Conservation (phyloP, 2,797 vertebrate species). For the Pangasius mekongensis region DNA sequence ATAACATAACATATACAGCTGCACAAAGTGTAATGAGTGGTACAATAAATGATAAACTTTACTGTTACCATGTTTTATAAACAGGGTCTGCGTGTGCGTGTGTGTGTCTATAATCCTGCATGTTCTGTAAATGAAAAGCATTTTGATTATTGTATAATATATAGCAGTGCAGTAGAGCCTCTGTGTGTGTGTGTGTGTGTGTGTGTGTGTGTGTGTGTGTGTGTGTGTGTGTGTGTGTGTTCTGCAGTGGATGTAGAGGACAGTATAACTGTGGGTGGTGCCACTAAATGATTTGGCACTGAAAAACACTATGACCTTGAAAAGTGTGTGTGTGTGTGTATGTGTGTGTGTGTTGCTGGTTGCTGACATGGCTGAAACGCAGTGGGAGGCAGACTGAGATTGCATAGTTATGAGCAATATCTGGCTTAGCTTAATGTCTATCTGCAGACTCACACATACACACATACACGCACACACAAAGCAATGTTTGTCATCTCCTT, state of each 20-base stretch:
- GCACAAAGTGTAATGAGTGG: background rate
- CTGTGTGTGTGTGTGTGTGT: conserved; percentile 11
- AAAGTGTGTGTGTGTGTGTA: conserved; percentile 18
- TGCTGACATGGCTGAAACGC: background rate
- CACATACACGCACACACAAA: background rate
- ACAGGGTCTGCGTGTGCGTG: background rate
- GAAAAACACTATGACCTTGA: conserved; percentile 55
- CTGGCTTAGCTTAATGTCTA: conserved; percentile 26
- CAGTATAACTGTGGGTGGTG: conserved; percentile 27
- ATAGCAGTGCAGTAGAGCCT: background rate
- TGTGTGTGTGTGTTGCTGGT: conserved; percentile 23
- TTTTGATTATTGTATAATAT: conserved; percentile 3
- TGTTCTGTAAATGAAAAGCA: background rate
- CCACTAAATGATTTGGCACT: conserved; percentile 31
- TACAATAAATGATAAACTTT: background rate
- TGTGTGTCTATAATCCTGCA: background rate
- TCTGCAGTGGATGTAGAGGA: conserved; percentile 24
- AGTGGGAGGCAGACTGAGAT: conserved; percentile 19
- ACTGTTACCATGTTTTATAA: background rate
- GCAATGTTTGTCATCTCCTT: background rate
- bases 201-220: conserved; percentile 28
- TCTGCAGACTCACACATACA: background rate
- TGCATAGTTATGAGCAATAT: conserved; percentile 25
- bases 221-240: conserved; percentile 25
- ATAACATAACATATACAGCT: background rate